Evolutionary conservation across 2,113 vertebrate genomes (phyloP), one percentile per base, ranked within the genome.

Genomic region (Herpetotheres cachinnans): DNA sequence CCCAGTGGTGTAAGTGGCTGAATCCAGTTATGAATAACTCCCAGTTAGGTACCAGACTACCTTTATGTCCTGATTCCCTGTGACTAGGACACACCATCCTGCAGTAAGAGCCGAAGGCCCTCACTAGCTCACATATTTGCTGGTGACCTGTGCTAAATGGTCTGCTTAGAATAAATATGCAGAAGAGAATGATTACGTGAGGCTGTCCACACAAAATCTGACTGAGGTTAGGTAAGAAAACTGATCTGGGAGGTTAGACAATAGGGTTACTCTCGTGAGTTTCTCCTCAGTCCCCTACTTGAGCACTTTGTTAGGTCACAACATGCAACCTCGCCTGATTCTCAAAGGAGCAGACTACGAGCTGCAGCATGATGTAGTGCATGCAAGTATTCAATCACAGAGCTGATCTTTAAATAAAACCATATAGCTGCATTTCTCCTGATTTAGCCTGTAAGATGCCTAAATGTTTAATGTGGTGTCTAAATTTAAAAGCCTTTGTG

Each of bases 351-450:
- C 9, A 30, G 29, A 11, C 32, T 24, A 3, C 61, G 6, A 3
- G 7, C 30, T 8, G 2, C 4, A 4, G 5, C 10, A 3, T 40
- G 44, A 7, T 1, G 0, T 42, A 34, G 6, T 4, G 8, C 22
- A 21, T 42, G 22, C 21, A 49, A 62, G 6, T 11, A 34, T 34
- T 3, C 17, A 32, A 0, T 5, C 12, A 7, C 13, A 47, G 52
- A 77, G 6, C 49, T 56, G 29, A n/a, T 38, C 69, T 70, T 81
- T 8, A 40, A 50, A 65, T 49, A 65, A 81, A 87, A 13, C 4
- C 14, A 5, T n/a, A 7, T 14, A 32, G 11, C 34, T 73, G 24
- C 10, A 8, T 62, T 65, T 69, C 20, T 44, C 12, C 14, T 66
- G 38, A 22, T 44, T 62, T 71, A 62, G 29, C 34, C 19, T 81